phyloP scores from a whole-genome alignment of 2,113 vertebrate species.

The Crotalus helleri region DNA sequence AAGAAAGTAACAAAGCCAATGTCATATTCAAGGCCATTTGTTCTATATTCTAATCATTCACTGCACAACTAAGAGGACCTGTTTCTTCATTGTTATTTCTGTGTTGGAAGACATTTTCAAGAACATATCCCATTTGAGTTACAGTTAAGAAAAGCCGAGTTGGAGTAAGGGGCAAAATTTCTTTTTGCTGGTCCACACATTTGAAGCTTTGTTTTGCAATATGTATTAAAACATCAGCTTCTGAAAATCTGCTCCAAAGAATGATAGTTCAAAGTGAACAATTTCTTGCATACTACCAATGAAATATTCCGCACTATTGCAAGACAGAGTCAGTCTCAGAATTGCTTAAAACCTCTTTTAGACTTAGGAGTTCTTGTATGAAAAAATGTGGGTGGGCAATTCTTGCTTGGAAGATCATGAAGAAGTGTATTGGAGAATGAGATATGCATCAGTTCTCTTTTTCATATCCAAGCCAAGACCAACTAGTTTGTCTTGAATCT shows the following conservation, averaged over 20 bases:
- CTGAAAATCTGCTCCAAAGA: accelerated
- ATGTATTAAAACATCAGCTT: background rate
- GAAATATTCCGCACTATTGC: background rate
- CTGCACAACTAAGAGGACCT: background rate
- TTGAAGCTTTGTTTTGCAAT: constrained; percentile 6
- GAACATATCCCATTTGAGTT: background rate
- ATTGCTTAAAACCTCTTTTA: constrained; percentile 31
- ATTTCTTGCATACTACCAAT: constrained; percentile 25
- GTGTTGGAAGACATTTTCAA: constrained; percentile 5
- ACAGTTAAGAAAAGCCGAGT: constrained; percentile 1
- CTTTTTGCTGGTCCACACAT: background rate
- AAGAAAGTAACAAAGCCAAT: constrained; percentile 18
- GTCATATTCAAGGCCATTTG: constrained; percentile 16
- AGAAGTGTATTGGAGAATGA: background rate
- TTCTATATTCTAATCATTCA: background rate
- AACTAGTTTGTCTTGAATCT: background rate
- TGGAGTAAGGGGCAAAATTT: background rate
- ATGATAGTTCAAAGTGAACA: background rate
- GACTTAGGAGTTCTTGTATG: background rate
- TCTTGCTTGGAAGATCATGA: background rate
- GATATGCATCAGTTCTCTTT: background rate
- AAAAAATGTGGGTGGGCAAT: background rate
- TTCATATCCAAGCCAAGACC: background rate
- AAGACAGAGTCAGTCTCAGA: constrained; percentile 18
- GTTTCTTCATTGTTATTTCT: constrained; percentile 44